Evolutionary conservation across 2,888 invertebrate species (phyloP).

Genomic region (Hoplodrina ambigua): DNA sequence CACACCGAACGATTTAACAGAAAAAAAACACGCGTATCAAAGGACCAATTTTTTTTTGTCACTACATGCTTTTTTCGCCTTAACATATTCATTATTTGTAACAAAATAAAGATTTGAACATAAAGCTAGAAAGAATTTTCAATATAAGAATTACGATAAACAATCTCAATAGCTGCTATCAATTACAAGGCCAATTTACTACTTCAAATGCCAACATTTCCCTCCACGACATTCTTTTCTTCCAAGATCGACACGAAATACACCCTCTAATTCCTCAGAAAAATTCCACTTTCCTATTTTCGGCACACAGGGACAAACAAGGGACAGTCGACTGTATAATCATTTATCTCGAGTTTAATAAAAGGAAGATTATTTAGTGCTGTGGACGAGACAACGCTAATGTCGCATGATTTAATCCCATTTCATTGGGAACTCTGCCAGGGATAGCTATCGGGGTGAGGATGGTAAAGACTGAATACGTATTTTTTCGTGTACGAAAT

Average conservation of each 20-base stretch:
- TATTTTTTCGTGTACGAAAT: conserved; percentile 40
- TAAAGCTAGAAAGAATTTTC: conserved; percentile 17
- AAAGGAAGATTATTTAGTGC: conserved; percentile 90
- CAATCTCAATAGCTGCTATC: conserved; percentile 46
- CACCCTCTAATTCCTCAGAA: conserved; percentile 62
- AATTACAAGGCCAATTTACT: conserved; percentile 56
- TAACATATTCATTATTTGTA: not conserved
- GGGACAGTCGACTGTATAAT: conserved; percentile 87
- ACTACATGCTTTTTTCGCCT: not conserved
- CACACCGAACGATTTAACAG: too few species aligned
- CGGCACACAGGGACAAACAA: conserved; percentile 75
- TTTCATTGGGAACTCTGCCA: conserved; percentile 87
- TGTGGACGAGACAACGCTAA: conserved; percentile 82
- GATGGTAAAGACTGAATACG: conserved; percentile 49
- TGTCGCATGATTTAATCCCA: conserved; percentile 90
- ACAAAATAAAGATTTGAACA: not conserved
- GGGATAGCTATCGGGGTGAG: conserved; percentile 60
- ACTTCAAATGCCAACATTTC: conserved; percentile 56
- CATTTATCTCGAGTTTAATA: conserved; percentile 91
- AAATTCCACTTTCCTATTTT: conserved; percentile 68
- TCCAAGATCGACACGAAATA: conserved; percentile 61
- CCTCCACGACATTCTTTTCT: conserved; percentile 53
- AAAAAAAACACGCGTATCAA: not conserved
- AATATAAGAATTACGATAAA: conserved; percentile 31
- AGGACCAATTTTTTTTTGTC: not conserved